These are phyloP conservation scores for Phylloscopus trochiloides DNA, from an alignment of 2,113 vertebrate genomes.

Conservation along the genomic window DNA sequence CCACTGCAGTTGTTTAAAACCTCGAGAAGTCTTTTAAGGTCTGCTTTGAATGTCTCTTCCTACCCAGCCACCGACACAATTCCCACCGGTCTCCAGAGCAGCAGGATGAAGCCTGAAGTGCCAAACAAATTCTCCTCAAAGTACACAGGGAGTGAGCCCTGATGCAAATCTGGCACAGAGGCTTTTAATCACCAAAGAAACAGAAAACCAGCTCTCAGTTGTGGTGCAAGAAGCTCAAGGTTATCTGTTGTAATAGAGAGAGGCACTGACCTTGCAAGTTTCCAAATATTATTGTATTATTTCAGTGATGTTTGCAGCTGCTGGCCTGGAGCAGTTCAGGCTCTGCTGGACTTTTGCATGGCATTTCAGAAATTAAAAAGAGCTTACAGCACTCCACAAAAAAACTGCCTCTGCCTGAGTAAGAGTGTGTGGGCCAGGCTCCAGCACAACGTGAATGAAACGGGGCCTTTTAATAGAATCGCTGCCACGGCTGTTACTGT, in stretches of 20 bases:
- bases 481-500: conserved; percentile 52
- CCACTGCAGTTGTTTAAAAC: not conserved
- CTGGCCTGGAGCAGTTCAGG: not conserved
- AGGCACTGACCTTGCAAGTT: not conserved
- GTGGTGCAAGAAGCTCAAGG: not conserved
- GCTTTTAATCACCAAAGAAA: not conserved
- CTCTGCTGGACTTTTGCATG: not conserved
- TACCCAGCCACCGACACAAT: not conserved
- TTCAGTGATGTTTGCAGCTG: not conserved
- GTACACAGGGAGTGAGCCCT: not conserved
- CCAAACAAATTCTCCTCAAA: not conserved
- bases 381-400: not conserved
- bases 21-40: not conserved
- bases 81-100: not conserved
- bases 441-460: conserved; percentile 25
- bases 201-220: not conserved
- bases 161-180: not conserved
- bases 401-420: not conserved
- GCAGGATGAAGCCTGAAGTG: not conserved
- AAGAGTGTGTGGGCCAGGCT: conserved; percentile 29
- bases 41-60: not conserved
- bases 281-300: not conserved
- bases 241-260: not conserved
- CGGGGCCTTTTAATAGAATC: conserved; percentile 34
- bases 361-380: not conserved